Evolutionary conservation across 2,888 invertebrate species (phyloP), one percentile per base, ranked within the genome.

Genomic region (Tetropium fuscum): DNA sequence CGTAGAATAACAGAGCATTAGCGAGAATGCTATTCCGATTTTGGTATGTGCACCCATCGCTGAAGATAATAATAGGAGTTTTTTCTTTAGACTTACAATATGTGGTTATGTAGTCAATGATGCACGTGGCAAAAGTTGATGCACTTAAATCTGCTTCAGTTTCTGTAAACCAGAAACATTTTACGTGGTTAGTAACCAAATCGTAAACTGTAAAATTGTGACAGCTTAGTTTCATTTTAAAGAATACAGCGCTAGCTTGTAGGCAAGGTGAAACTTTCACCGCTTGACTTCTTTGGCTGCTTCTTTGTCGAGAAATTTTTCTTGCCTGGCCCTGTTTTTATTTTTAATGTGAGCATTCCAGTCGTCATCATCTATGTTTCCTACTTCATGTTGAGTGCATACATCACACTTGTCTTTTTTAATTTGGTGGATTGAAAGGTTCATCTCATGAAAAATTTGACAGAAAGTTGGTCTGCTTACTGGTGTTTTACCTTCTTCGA

Each of bases 361-460:
- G 19, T 60, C 56, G 7, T 56, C 27, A 36, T 60, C 49, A 6
- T 3, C 53, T 60, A 16, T 58, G 59, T 13, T 43, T 41, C 11
- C 55, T 56, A 49, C 55, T 40, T 61, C 48, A 25, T 59, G 32
- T 19, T 40, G 34, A 11, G 53, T 53, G 20, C 61, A 64, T 3
- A 47, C 4, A 20, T 62, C 55, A 45, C 59, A 59, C 8, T 34
- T 53, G 45, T 61, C 56, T 53, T 63, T 66, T 44, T 59, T 58
- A 7, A 56, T 58, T 6, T 32, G 19, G 32, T 41, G 58, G 8
- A 61, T 20, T 16, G 40, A 34, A 2, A 64, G 34, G 10, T 61
- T 64, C 10, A 45, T 47, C 3, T 44, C 22, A 22, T 22, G 3
- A 22, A 22, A 22, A 22, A 22, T 22, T 5, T 22, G 3, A 22